Evolutionary conservation across 2,797 vertebrate genomes (phyloP), one percentile per base, ranked within the genome.

Genomic region (Leptoclinus maculatus): DNA sequence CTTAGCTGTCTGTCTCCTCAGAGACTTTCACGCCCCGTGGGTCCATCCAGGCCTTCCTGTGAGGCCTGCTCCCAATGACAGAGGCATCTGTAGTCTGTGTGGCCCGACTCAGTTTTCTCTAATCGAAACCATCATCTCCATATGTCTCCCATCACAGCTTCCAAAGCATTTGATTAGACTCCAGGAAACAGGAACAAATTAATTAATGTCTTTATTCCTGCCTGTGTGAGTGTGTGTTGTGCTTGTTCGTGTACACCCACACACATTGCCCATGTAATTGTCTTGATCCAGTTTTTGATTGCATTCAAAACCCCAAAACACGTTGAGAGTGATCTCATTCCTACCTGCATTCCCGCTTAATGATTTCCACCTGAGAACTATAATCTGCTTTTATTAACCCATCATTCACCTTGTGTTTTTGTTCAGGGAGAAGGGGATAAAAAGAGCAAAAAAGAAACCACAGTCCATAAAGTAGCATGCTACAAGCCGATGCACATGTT

Each of bases 151-250:
- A 94, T 95, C 93, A 92, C 80, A 84, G 80, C 85, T 77, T 89
- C 82, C 82, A 87, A 89, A 92, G 91, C 87, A 87, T 92, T 89
- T 87, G 87, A 89, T 90, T 89, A 86, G 91, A 93, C 86, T 86
- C 88, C 82, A 89, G 87, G 90, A 89, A 89, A 92, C 88, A 93
- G 93, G 92, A 95, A 94, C 91, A 93, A 90, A 95, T 95, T 92
- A 90, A 94, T 95, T 93, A 94, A 88, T 92, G 90, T 83, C 75
- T 83, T 80, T 89, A 80, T 84, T 90, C 79, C 82, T 74, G 83
- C 73, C 70, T 72, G 70, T 79, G 80, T 57, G 65, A 78, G 66
- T 63, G 71, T 79, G 66, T 62, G 43, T 23, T 27, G 14, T 45
- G 25, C 78, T 66, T 21, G 25, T 67, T 66, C 53, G 43, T 19